A percentile compares a stretch with the other conserved stretches of the same genome.
These are phyloP conservation scores for Drosophila lacteicornis DNA, from an alignment of 1,140 invertebrate species.

Conservation along the genomic window DNA sequence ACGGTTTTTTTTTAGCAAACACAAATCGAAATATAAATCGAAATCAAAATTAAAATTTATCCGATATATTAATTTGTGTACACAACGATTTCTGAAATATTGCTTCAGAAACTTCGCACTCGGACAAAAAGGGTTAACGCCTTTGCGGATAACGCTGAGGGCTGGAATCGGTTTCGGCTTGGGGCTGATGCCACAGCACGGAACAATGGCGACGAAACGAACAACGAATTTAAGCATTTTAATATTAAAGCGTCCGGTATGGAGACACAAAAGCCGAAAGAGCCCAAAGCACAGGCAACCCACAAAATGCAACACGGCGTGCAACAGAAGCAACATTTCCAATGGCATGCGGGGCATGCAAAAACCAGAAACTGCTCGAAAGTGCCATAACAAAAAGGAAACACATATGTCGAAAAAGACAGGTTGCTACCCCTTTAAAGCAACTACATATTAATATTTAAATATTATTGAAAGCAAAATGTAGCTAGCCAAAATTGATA, in stretches of 20 bases:
- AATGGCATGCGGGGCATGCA: constrained; percentile 59
- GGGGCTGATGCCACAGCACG: constrained; percentile 30
- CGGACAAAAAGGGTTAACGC: constrained; percentile 6
- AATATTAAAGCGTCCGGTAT: constrained; percentile 75
- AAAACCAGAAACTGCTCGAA: constrained; percentile 60
- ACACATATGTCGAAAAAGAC: neutral
- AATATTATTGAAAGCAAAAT: too few relatives aligned
- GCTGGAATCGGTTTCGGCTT: constrained; percentile 7
- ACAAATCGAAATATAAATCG: neutral
- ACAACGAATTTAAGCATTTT: constrained; percentile 77
- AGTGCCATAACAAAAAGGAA: constrained; percentile 33
- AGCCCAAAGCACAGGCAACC: constrained; percentile 22
- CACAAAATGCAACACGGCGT: constrained; percentile 72
- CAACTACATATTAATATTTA: too few relatives aligned
- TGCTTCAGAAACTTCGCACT: neutral
- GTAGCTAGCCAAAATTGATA: too few relatives aligned
- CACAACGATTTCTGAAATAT: too few relatives aligned
- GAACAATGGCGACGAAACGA: constrained; percentile 73
- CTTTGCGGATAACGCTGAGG: constrained; percentile 4
- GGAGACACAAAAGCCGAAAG: constrained; percentile 46
- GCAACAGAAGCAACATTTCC: constrained; percentile 41
- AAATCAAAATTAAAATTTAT: neutral
- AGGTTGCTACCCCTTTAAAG: neutral
- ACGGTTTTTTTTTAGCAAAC: neutral
- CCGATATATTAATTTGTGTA: neutral